A percentile compares a stretch with the other conserved stretches of the same genome.
Evolutionary conservation across 2,888 invertebrate genomes (phyloP).

Genomic region (Sinotaia quadrata): DNA sequence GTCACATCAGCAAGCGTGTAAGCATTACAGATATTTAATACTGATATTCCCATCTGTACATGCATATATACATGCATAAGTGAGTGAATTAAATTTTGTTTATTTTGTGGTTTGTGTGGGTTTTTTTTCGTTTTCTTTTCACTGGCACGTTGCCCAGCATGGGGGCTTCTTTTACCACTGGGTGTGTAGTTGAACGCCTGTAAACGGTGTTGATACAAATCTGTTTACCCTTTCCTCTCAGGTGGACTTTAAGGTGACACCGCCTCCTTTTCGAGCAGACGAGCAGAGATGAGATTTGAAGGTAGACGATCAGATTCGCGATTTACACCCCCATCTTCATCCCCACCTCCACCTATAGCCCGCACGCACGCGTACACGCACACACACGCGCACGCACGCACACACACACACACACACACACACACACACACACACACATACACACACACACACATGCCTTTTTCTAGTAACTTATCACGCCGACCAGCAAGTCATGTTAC

Average conservation of each 20-base stretch:
- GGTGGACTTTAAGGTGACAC: not conserved
- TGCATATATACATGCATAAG: too few relatives aligned
- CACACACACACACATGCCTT: not conserved
- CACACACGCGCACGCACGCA: not conserved
- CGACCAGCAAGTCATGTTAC: too few relatives aligned
- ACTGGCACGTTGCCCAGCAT: too few relatives aligned
- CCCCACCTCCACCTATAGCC: not conserved
- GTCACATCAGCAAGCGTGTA: too few relatives aligned
- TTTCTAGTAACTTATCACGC: not conserved
- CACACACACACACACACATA: not conserved
- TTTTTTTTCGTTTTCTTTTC: too few relatives aligned
- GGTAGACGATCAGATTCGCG: not conserved
- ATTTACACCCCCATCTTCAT: constrained; percentile 13
- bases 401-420: not conserved
- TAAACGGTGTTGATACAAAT: constrained; percentile 18
- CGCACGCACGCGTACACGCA: not conserved
- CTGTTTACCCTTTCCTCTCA: not conserved
- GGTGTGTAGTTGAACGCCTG: too few relatives aligned
- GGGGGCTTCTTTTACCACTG: too few relatives aligned
- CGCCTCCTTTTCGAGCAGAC: not conserved
- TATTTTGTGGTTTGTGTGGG: too few relatives aligned
- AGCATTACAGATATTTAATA: too few relatives aligned
- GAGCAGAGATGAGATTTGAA: not conserved
- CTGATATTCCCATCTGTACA: too few relatives aligned
- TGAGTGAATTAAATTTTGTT: too few relatives aligned